Conservation (phyloP, 2,113 vertebrate species). For the Egretta garzetta region DNA sequence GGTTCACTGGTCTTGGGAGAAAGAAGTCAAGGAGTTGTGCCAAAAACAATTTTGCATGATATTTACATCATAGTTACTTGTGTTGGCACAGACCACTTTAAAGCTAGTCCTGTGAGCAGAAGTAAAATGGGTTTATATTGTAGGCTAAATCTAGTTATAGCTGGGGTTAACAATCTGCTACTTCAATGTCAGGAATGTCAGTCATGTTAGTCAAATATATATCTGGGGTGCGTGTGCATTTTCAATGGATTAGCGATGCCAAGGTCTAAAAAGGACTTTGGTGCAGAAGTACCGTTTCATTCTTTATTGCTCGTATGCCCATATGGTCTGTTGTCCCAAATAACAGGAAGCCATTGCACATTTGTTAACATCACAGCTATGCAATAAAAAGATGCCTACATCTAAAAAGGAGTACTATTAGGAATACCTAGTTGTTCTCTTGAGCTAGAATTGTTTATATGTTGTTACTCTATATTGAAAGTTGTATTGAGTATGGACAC, state of each 20-base stretch:
- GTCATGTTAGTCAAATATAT: background rate
- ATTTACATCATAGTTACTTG: background rate
- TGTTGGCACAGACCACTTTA: background rate
- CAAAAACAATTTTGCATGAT: background rate
- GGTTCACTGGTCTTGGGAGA: background rate
- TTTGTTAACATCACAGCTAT: background rate
- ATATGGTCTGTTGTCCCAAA: background rate
- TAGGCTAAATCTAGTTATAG: background rate
- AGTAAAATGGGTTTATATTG: background rate
- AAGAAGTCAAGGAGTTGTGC: background rate
- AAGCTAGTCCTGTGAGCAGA: background rate
- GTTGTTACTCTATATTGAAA: background rate
- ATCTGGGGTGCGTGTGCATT: background rate
- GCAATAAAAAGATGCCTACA: background rate
- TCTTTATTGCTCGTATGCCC: background rate
- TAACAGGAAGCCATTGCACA: background rate
- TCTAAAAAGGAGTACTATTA: background rate
- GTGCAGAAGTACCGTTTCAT: background rate
- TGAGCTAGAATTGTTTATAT: background rate
- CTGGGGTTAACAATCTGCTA: background rate
- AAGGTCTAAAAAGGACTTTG: background rate
- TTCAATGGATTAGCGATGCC: background rate
- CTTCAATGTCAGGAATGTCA: background rate
- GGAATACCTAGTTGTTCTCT: background rate
- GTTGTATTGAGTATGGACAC: background rate